Percentiles rank a stretch among this genome's conserved stretches.
phyloP scores from a whole-genome alignment of 2,113 vertebrate genomes.

The Salminus brasiliensis region DNA sequence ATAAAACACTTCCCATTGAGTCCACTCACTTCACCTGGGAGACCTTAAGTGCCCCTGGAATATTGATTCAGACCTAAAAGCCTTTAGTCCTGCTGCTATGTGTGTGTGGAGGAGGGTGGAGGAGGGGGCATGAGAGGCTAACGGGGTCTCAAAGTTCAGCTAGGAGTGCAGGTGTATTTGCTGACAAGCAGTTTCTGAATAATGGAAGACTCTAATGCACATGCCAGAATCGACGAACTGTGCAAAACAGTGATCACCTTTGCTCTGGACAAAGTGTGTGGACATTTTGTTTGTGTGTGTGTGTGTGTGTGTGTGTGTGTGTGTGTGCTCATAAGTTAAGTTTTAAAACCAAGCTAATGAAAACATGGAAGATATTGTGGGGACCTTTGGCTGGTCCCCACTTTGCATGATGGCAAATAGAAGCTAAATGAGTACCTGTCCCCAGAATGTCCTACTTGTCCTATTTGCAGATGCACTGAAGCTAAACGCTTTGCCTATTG shows the following conservation, averaged over 20 bases:
- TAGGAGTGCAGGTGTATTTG: conserved; percentile 12
- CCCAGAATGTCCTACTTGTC: too few species aligned
- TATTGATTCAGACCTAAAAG: not conserved
- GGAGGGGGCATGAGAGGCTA: not conserved
- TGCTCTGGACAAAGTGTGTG: not conserved
- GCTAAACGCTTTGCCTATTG: too few species aligned
- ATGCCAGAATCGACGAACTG: not conserved
- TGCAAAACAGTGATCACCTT: not conserved
- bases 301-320: not conserved
- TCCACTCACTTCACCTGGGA: not conserved
- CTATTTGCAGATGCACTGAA: too few species aligned
- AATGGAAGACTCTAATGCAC: conserved; percentile 8
- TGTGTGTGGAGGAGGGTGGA: not conserved
- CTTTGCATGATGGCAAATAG: too few species aligned
- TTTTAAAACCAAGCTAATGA: too few species aligned
- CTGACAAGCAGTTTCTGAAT: conserved; percentile 21
- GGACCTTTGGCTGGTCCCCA: too few species aligned
- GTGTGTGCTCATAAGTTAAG: too few species aligned
- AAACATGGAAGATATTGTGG: too few species aligned
- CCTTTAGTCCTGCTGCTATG: not conserved
- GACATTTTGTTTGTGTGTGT: too few species aligned
- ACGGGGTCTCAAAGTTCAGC: not conserved
- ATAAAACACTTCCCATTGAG: conserved; percentile 1
- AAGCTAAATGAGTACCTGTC: too few species aligned
- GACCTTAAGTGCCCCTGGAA: not conserved